Conservation (phyloP, 2,113 vertebrate genomes). For the Telmatochromis brachygnathus region DNA sequence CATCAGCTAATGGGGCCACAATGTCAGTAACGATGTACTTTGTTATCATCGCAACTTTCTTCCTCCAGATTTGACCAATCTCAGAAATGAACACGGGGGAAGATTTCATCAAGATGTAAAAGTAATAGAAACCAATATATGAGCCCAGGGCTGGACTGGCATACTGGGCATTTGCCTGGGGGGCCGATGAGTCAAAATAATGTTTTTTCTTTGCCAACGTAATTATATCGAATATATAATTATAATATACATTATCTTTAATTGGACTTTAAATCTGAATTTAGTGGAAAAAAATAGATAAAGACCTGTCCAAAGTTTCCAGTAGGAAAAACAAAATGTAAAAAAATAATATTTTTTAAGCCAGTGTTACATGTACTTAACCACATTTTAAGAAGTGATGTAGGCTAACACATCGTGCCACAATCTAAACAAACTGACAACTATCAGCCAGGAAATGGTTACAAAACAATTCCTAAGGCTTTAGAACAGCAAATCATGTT, state of each 20-base stretch:
- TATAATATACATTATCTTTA: neutral
- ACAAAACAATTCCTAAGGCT: neutral
- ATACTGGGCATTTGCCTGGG: too few species aligned
- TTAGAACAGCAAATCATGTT: neutral
- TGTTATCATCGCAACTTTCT: neutral
- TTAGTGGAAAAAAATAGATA: neutral
- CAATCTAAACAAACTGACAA: neutral
- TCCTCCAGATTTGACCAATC: neutral
- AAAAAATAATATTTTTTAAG: neutral
- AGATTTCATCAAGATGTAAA: neutral
- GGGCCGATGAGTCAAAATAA: too few species aligned
- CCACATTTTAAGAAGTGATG: neutral
- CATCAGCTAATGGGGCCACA: neutral
- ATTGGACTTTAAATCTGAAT: neutral
- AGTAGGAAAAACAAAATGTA: neutral
- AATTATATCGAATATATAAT: neutral
- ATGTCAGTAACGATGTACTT: neutral
- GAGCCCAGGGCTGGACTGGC: neutral
- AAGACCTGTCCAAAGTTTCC: neutral
- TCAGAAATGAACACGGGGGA: neutral
- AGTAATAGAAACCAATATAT: neutral
- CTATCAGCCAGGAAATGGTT: neutral
- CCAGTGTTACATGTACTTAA: neutral
- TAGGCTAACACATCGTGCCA: neutral
- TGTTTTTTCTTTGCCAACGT: neutral